Base-by-base conservation (phyloP, 2,888 invertebrate genomes). In the Limnephilus rhombicus region DNA sequence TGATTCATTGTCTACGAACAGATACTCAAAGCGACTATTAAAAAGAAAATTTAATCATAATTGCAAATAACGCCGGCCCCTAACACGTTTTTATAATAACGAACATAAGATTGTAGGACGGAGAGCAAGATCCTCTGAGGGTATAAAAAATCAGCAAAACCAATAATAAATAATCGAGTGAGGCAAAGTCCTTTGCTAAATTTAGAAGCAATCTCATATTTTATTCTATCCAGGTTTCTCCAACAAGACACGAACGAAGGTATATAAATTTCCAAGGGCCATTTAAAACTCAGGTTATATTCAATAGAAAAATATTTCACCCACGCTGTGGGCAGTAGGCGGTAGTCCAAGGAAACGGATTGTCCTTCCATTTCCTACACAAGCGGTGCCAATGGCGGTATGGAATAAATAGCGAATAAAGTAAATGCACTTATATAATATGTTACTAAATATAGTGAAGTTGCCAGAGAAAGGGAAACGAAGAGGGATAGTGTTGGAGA, bases 361-460 rank as follows among this genome's bases (percentile, higher is more conserved):
- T 83, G 83, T 83, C 83, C 83, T 83, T 83, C 37, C 83, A 83
- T 83, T 83, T 83, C 34, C 83, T 37, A 83, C 18, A 83, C 37
- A 83, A 37, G 83, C 83, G 83, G 18, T 34, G 37, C 7, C 37
- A 15, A 7, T 37, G 37, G 24, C 34, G 37, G 37, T n/a, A 83
- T 24, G 68, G 68, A 68, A 68, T 68, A 68, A 24, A 68, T 68
- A n/a, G n/a, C 68, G 68, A 68, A 24, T 68, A 68, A 18, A 24
- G 68, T 68, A 68, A 68, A 24, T 9, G 24, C 68, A 68, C 68
- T 1, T 53, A 15, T 68, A 24, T 68, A 68, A 68, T 24, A 68
- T 68, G 68, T 68, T 18, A 18, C 68, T 68, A 18, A 68, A 68
- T 68, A 68, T 68, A 68, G 68, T 68, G 24, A 68, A 68, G 68